Percentiles rank a stretch among this genome's conserved stretches.
Evolutionary conservation across 2,888 invertebrate species (phyloP).

Genomic region (Odontocerum albicorne): DNA sequence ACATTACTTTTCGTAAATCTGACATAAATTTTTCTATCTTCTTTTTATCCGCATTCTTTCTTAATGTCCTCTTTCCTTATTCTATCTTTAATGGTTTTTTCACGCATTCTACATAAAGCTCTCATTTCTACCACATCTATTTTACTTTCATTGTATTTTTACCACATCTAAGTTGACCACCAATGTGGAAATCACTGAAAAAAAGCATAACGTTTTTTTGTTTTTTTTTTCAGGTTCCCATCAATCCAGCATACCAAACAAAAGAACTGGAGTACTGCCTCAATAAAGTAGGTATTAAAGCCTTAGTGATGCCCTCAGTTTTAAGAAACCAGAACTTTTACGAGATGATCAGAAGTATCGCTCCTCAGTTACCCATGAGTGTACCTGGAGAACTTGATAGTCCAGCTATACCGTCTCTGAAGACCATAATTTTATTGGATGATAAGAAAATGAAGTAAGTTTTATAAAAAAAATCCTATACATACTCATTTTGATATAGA

Average conservation of each 20-base stretch:
- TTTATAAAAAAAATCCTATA: too few species aligned
- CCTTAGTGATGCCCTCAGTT: constrained; percentile 63
- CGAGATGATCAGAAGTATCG: constrained; percentile 59
- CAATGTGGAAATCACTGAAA: too few species aligned
- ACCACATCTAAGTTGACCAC: too few species aligned
- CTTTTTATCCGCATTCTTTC: too few species aligned
- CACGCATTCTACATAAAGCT: too few species aligned
- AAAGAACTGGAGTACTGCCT: constrained; percentile 72
- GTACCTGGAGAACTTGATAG: constrained; percentile 52
- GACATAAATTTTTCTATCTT: background rate
- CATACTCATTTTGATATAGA: too few species aligned
- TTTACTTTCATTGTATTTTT: too few species aligned
- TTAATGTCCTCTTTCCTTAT: too few species aligned
- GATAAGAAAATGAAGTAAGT: constrained; percentile 49
- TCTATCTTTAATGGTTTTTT: too few species aligned
- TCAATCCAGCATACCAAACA: constrained; percentile 75
- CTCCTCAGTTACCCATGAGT: constrained; percentile 57
- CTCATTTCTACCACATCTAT: too few species aligned
- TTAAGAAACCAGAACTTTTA: constrained; percentile 70
- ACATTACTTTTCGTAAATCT: background rate
- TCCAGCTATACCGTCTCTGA: constrained; percentile 52
- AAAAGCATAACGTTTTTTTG: too few species aligned
- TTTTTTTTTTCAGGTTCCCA: constrained; percentile 64
- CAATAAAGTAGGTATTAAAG: constrained; percentile 68
- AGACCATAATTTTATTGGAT: constrained; percentile 60